Evolutionary conservation across 23 tunicate genomes (phyloP).

Genomic region (Halocynthia aurantium): DNA sequence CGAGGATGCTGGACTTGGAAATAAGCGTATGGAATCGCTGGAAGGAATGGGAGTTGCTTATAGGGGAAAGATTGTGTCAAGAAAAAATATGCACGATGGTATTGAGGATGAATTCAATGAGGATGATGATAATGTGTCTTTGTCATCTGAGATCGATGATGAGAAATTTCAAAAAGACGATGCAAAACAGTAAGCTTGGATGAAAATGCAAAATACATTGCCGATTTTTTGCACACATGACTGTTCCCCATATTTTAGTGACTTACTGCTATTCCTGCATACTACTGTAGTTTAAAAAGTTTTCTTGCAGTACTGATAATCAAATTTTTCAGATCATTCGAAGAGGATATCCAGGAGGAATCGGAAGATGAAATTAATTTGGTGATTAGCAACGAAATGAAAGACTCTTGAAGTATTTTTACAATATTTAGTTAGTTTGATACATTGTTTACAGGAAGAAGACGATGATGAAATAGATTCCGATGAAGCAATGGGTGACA

Average conservation of each 20-base stretch:
- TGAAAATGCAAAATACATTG: background rate
- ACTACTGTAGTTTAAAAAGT: too few relatives aligned
- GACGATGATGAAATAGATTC: conserved; percentile 57
- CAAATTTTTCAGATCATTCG: too few relatives aligned
- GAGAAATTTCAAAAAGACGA: background rate
- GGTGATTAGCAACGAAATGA: background rate
- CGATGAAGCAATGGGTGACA: conserved; percentile 22
- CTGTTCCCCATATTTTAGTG: background rate
- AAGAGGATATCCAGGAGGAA: too few relatives aligned
- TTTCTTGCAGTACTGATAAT: too few relatives aligned
- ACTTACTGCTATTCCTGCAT: too few relatives aligned
- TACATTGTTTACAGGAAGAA: background rate
- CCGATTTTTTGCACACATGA: background rate
- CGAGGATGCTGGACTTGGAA: background rate
- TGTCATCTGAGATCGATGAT: background rate
- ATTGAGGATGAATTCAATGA: background rate
- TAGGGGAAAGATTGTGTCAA: conserved; percentile 36
- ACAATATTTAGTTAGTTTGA: background rate
- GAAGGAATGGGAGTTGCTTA: conserved; percentile 14
- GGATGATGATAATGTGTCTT: background rate
- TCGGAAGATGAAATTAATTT: background rate
- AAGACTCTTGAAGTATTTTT: background rate
- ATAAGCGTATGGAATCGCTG: conserved; percentile 13
- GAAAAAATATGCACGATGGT: conserved; percentile 22
- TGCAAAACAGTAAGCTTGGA: background rate